phyloP scores from a whole-genome alignment of 37 sponge, comb jelly and placozoan genomes.

The Geodia barretti region DNA sequence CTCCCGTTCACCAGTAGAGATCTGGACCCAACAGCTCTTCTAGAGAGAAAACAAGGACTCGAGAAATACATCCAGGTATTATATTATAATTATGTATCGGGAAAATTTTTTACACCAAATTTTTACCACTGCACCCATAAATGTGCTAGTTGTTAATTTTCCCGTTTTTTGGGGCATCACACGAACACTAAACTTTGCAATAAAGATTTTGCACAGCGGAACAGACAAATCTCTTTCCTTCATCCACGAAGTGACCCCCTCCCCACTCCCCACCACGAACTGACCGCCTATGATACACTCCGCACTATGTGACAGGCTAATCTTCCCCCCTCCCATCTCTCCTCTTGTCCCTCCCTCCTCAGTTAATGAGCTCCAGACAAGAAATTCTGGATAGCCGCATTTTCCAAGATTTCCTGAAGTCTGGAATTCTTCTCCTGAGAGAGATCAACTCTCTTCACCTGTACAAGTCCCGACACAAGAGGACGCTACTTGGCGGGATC shows the following conservation, averaged over 20 bases:
- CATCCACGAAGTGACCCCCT: neutral
- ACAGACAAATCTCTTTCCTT: neutral
- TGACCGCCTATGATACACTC: too few species aligned
- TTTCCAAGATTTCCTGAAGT: conserved; percentile 58
- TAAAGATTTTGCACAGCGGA: too few species aligned
- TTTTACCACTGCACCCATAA: too few species aligned
- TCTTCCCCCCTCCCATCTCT: neutral
- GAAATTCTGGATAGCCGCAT: conserved; percentile 19
- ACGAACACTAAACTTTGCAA: too few species aligned
- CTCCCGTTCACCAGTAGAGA: conserved; percentile 45
- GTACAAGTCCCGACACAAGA: neutral
- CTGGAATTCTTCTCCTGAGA: conserved; percentile 31
- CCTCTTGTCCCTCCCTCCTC: neutral
- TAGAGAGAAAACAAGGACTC: conserved; percentile 60
- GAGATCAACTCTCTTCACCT: conserved; percentile 23
- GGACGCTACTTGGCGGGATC: conserved; percentile 8
- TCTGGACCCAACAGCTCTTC: conserved; percentile 21
- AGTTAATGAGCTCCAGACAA: neutral
- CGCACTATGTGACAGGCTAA: too few species aligned
- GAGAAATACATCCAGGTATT: conserved; percentile 67
- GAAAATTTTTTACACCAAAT: neutral
- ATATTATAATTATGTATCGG: neutral
- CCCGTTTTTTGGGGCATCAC: too few species aligned
- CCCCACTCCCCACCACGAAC: neutral
- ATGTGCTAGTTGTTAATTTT: too few species aligned